Evolutionary conservation across 2,888 invertebrate genomes (phyloP).

Genomic region (Clanis bilineata): DNA sequence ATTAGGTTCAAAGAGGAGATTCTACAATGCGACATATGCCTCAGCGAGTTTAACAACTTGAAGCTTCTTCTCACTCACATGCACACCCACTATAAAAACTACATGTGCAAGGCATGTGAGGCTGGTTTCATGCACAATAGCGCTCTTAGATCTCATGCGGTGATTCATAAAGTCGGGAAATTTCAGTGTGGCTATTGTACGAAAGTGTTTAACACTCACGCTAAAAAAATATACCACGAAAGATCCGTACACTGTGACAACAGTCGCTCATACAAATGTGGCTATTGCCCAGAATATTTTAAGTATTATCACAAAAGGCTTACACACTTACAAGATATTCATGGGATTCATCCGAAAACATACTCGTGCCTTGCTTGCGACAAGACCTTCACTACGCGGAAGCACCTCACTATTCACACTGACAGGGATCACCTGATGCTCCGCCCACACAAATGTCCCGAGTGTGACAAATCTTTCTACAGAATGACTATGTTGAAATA

Average conservation of each 20-base stretch:
- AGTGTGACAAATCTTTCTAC: constrained; percentile 49
- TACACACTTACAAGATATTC: constrained; percentile 45
- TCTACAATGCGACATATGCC: constrained; percentile 46
- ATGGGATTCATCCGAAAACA: constrained; percentile 37
- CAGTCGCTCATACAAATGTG: constrained; percentile 36
- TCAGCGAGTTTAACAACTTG: constrained; percentile 20
- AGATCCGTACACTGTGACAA: constrained; percentile 58
- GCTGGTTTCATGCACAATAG: constrained; percentile 58
- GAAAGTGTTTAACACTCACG: constrained; percentile 71
- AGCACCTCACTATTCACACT: constrained; percentile 40
- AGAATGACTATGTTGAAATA: constrained; percentile 17
- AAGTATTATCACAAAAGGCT: constrained; percentile 38
- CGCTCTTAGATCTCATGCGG: constrained; percentile 50
- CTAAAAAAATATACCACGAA: constrained; percentile 68
- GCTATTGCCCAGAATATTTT: constrained; percentile 33
- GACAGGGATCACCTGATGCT: constrained; percentile 58
- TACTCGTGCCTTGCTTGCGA: constrained; percentile 51
- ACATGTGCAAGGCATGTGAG: constrained; percentile 56
- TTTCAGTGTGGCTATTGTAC: constrained; percentile 62
- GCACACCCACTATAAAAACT: constrained; percentile 63
- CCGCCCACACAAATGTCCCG: constrained; percentile 51
- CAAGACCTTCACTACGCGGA: constrained; percentile 36
- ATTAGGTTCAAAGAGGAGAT: constrained; percentile 42
- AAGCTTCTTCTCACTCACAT: constrained; percentile 54
- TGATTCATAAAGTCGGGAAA: constrained; percentile 52